These are phyloP conservation scores for Drosophila carrolli DNA, from an alignment of 1,140 invertebrate genomes.

Conservation along the genomic window DNA sequence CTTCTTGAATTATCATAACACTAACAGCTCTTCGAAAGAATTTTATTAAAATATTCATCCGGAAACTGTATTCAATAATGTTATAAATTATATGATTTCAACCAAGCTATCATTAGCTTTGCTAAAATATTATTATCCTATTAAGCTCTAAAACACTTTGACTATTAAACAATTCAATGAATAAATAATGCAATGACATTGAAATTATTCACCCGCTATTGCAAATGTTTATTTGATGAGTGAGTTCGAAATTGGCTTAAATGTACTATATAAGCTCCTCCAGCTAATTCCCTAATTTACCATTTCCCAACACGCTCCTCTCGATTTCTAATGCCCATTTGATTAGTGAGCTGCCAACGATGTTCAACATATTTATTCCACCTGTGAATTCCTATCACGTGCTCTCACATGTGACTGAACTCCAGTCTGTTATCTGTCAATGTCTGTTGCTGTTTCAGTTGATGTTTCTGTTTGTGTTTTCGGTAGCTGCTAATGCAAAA, in stretches of 20 bases:
- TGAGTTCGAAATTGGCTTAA: slow-evolving; percentile 1
- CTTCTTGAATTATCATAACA: neutral
- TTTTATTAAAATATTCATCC: too few relatives aligned
- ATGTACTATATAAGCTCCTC: slow-evolving; percentile 3
- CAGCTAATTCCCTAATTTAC: slow-evolving; percentile 22
- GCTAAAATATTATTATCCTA: neutral
- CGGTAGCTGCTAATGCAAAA: slow-evolving; percentile 67
- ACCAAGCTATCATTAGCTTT: too few relatives aligned
- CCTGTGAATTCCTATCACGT: slow-evolving; percentile 75
- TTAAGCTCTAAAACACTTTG: neutral
- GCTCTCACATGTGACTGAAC: slow-evolving; percentile 53
- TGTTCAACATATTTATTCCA: slow-evolving; percentile 26
- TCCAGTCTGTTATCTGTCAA: slow-evolving; percentile 51
- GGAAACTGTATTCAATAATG: neutral
- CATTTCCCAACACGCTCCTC: slow-evolving; percentile 7
- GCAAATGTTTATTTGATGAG: slow-evolving; percentile 24
- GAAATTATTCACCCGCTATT: neutral
- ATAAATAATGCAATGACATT: neutral
- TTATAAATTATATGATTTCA: neutral
- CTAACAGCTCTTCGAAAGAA: too few relatives aligned
- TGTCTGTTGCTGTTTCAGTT: slow-evolving; percentile 39
- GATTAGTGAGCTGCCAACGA: slow-evolving; percentile 32
- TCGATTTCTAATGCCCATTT: slow-evolving; percentile 47
- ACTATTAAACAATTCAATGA: neutral
- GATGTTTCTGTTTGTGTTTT: slow-evolving; percentile 16